Base-by-base conservation (phyloP, 2,888 invertebrate species). In the Meiosimyza decipiens region DNA sequence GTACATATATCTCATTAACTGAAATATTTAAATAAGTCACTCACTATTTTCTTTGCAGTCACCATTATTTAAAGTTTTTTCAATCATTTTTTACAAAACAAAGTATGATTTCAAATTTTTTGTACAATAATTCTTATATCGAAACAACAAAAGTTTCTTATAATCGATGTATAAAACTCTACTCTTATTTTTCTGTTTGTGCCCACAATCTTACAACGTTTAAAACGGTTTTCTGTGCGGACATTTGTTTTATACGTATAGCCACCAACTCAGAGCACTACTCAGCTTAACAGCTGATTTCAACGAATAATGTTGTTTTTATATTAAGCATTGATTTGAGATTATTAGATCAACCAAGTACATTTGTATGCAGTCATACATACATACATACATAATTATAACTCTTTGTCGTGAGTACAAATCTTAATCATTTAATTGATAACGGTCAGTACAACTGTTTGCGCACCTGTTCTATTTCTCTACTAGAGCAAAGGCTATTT, bases 361-460 rank as follows among this genome's bases (percentile, higher is more conserved):
- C 59, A 59, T 59, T 59, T 59, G 4, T 22, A 22, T 22, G 3
- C 28, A 28, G 22, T 22, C 15, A 55, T 16, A 11, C 22, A 22
- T 55, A 18, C 12, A 6, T 28, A n/a, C 28, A 57, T 28, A 28
- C 28, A 57, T 18, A 18, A 1, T 11, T 57, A 13, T 57, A 12
- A 13, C 15, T 22, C 40, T 28, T 12, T 15, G 16, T 22, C 28
- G 50, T 64, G 18, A 64, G 51, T 54, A 16, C 18, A 40, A 66
- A 28, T 50, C 11, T 15, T 68, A 68, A 59, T 59, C 59, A 50
- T 50, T 18, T 13, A 33, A 33, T 18, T 68, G 68, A 68, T 68
- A 68, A 68, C 68, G 68, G 68, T 68, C 57, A 57, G 2, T 47
- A 40, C 6, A 40, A 13, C 18, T 63, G 63, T 47, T 63, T 33